Conservation (phyloP, 2,113 vertebrate species). For the Pseudorectes ferrugineus region DNA sequence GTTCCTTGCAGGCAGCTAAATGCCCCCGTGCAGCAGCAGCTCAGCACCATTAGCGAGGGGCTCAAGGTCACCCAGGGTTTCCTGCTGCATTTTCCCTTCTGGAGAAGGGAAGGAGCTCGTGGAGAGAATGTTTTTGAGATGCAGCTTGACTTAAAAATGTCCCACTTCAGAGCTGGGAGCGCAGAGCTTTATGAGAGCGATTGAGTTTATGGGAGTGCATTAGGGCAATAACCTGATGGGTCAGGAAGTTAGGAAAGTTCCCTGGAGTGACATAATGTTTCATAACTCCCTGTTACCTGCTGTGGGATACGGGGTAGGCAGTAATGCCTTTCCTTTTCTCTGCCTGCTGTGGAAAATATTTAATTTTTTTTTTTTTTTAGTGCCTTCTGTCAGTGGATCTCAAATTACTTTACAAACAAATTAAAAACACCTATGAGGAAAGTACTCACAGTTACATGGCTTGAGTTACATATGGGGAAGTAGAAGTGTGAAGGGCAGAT, state of each 20-base stretch:
- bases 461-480: not conserved
- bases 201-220: not conserved
- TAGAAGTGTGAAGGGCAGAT: not conserved
- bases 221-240: not conserved
- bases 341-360: not conserved
- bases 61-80: not conserved
- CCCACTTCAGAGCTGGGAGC: not conserved
- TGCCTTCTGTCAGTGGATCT: constrained; percentile 24
- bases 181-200: not conserved
- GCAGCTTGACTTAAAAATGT: not conserved
- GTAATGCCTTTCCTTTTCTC: not conserved
- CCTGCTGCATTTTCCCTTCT: not conserved
- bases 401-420: constrained; percentile 16
- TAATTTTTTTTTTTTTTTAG: not conserved
- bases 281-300: not conserved
- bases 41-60: not conserved
- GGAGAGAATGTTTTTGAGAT: not conserved
- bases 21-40: not conserved
- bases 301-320: not conserved
- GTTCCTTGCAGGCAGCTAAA: not conserved
- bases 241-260: not conserved
- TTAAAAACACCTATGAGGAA: constrained; percentile 2
- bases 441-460: not conserved
- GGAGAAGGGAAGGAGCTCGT: not conserved
- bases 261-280: not conserved